Evolutionary conservation across 2,113 vertebrate species (phyloP).

Genomic region (Dolichallabes microphthalmus): DNA sequence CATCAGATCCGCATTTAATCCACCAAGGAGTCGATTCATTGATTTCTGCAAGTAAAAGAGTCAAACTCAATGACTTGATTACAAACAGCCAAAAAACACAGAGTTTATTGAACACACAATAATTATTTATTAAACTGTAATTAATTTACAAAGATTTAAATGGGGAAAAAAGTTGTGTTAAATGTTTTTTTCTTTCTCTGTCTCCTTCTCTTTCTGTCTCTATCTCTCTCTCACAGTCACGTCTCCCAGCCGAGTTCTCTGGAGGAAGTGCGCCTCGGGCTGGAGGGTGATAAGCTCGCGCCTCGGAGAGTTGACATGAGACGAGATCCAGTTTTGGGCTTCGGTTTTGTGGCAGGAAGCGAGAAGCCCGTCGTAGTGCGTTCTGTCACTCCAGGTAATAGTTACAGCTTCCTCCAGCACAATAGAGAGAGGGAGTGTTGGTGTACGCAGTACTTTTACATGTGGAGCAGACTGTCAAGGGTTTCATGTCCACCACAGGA

Average conservation of each 20-base stretch:
- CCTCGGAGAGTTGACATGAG: slow-evolving; percentile 96
- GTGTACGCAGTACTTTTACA: background rate
- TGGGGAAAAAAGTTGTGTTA: background rate
- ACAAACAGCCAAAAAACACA: too few relatives aligned
- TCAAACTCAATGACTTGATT: too few relatives aligned
- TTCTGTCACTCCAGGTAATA: slow-evolving; percentile 94
- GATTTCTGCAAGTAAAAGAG: too few relatives aligned
- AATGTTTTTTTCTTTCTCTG: background rate
- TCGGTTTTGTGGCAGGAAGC: slow-evolving; percentile 97
- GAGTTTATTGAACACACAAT: too few relatives aligned
- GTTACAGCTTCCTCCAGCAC: background rate
- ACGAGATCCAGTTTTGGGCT: slow-evolving; percentile 95
- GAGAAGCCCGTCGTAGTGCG: slow-evolving; percentile 98
- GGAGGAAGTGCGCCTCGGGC: slow-evolving; percentile 90
- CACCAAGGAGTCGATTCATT: too few relatives aligned
- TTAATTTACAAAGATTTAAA: background rate
- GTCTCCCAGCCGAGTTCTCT: slow-evolving; percentile 87
- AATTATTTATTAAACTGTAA: background rate
- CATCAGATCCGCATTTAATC: too few relatives aligned
- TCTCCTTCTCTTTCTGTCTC: slow-evolving; percentile 2
- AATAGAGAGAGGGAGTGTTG: background rate
- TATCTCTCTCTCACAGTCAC: slow-evolving; percentile 72
- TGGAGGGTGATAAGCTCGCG: slow-evolving; percentile 78
- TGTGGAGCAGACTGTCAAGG: background rate
- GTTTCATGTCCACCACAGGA: slow-evolving; percentile 69